phyloP scores from a whole-genome alignment of 1,140 invertebrate genomes.

The Bradysia coprophila region DNA sequence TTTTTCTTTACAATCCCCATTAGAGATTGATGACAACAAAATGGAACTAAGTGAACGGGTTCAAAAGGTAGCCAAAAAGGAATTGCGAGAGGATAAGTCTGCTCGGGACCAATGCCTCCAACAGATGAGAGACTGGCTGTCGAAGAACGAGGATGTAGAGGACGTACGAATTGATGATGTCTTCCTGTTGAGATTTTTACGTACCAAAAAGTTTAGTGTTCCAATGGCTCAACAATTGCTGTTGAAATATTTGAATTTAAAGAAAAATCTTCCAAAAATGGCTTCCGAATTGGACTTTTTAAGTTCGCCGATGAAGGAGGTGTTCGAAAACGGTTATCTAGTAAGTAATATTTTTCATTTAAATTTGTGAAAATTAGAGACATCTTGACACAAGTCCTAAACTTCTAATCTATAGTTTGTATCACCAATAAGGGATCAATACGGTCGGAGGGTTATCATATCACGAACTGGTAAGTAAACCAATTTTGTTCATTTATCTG shows the following conservation, averaged over 20 bases:
- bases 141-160: slow-evolving; percentile 41
- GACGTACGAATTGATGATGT: slow-evolving; percentile 48
- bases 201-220: slow-evolving; percentile 60
- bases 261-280: slow-evolving; percentile 39
- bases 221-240: slow-evolving; percentile 59
- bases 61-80: slow-evolving; percentile 32
- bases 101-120: slow-evolving; percentile 34
- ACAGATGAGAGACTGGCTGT: slow-evolving; percentile 44
- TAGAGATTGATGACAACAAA: no score
- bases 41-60: slow-evolving; percentile 21
- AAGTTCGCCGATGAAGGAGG: slow-evolving; percentile 36
- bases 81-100: slow-evolving; percentile 42
- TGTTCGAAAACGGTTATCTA: slow-evolving; percentile 46
- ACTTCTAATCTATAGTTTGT: no score
- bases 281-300: slow-evolving; percentile 43
- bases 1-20: no score
- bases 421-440: slow-evolving; percentile 45
- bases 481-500: no score
- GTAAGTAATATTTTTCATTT: no score
- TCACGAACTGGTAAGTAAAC: slow-evolving; percentile 35
- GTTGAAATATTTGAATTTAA: slow-evolving; percentile 58
- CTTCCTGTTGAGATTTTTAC: slow-evolving; percentile 57
- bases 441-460: slow-evolving; percentile 49
- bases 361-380: no score
- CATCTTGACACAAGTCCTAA: no score